Percentiles rank a stretch among this genome's conserved stretches.
Evolutionary conservation across 2,888 invertebrate species (phyloP).

Genomic region (Platycnemis pennipes): DNA sequence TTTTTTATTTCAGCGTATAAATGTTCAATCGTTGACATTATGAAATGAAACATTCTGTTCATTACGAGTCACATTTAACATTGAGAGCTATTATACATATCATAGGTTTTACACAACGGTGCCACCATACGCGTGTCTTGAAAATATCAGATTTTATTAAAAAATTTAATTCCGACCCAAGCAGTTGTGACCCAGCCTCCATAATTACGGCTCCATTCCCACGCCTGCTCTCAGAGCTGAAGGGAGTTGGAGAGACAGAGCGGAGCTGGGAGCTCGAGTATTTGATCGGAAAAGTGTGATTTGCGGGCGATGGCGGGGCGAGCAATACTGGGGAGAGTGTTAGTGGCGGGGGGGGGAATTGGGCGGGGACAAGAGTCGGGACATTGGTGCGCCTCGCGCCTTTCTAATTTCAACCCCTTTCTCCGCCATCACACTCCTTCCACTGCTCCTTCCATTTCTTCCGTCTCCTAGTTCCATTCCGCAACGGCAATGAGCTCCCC

Average conservation of each 20-base stretch:
- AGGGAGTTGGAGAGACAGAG: not conserved
- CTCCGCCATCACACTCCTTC: not conserved
- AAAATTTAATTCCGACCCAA: too few species aligned
- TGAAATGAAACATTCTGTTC: too few species aligned
- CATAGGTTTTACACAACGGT: too few species aligned
- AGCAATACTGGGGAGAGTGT: not conserved
- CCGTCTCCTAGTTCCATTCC: not conserved
- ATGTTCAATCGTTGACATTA: too few species aligned
- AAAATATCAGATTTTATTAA: too few species aligned
- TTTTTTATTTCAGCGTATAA: too few species aligned
- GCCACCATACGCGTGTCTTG: too few species aligned
- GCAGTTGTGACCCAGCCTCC: too few species aligned
- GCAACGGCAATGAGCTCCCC: not conserved
- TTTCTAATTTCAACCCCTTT: constrained; percentile 8
- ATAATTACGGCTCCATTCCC: constrained; percentile 36
- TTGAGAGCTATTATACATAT: too few species aligned
- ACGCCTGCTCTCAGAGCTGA: not conserved
- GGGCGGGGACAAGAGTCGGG: not conserved
- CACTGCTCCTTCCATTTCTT: not conserved
- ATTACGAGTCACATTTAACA: too few species aligned
- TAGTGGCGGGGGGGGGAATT: not conserved
- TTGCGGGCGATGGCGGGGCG: constrained; percentile 17
- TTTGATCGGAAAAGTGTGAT: constrained; percentile 50
- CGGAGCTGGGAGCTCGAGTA: not conserved
- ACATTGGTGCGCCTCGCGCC: not conserved